A percentile compares a stretch with the other conserved stretches of the same genome.
Evolutionary conservation across 2,797 vertebrate species (phyloP).

Genomic region (Lagorchestes hirsutus): DNA sequence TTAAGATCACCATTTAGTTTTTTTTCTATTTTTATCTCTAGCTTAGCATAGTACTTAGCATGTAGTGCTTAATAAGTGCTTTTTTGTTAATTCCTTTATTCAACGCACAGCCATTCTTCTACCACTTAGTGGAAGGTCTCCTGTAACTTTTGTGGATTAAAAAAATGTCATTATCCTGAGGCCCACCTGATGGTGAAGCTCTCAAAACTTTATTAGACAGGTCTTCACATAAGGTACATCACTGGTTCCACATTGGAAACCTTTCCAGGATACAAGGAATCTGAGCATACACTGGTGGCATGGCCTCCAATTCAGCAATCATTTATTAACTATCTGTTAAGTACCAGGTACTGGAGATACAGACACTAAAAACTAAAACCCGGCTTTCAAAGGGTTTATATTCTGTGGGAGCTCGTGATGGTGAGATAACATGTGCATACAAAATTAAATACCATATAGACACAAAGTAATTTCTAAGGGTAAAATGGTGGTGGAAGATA

Average conservation of each 20-base stretch:
- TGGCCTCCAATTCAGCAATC: background rate
- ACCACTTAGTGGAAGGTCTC: background rate
- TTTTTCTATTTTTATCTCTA: background rate
- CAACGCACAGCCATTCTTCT: background rate
- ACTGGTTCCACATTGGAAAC: background rate
- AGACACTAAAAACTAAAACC: background rate
- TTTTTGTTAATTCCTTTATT: background rate
- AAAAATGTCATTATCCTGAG: background rate
- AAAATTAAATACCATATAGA: background rate
- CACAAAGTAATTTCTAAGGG: background rate
- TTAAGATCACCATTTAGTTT: background rate
- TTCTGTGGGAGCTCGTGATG: background rate
- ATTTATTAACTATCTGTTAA: background rate
- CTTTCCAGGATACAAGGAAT: background rate
- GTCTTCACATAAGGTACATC: background rate
- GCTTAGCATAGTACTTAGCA: background rate
- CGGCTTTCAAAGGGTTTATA: background rate
- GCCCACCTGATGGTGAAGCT: background rate
- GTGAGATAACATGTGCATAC: background rate
- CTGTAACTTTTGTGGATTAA: background rate
- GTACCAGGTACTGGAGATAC: background rate
- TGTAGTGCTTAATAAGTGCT: background rate
- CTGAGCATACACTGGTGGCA: background rate
- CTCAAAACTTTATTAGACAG: background rate
- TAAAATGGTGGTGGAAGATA: background rate